Percentiles rank a stretch among this genome's conserved stretches.
phyloP scores from a whole-genome alignment of 2,888 invertebrate species.

The Digitonthophagus gazella region DNA sequence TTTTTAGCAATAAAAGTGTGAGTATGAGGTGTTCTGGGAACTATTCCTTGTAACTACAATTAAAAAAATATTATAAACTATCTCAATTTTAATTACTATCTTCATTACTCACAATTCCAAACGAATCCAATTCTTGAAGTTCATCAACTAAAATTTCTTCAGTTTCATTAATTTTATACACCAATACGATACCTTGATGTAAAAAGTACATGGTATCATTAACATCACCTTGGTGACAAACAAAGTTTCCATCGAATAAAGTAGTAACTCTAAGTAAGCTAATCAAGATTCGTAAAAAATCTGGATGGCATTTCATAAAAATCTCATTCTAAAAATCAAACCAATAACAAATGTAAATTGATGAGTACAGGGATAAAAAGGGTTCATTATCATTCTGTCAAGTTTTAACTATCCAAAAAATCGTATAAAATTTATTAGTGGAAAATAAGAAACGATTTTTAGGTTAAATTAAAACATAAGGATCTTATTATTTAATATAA shows the following conservation, averaged over 20 bases:
- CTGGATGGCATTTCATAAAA: constrained; percentile 35
- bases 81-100: not conserved
- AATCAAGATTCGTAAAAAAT: constrained; percentile 35
- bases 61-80: constrained; percentile 8
- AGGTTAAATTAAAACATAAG: too few species aligned
- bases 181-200: constrained; percentile 33
- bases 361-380: too few species aligned
- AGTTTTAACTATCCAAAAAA: too few species aligned
- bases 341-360: too few species aligned
- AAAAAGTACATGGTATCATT: constrained; percentile 39
- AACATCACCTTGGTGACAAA: constrained; percentile 37
- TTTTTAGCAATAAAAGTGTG: constrained; percentile 32
- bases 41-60: constrained; percentile 32
- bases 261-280: constrained; percentile 29
- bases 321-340: constrained; percentile 30
- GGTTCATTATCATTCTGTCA: too few species aligned
- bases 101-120: constrained; percentile 31
- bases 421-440: too few species aligned
- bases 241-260: constrained; percentile 33
- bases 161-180: constrained; percentile 28
- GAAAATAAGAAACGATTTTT: too few species aligned
- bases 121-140: constrained; percentile 34
- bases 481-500: too few species aligned
- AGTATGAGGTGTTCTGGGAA: constrained; percentile 30
- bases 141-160: constrained; percentile 34